These are phyloP conservation scores for Diaperis boleti DNA, from an alignment of 2,888 invertebrate species.

Conservation along the genomic window DNA sequence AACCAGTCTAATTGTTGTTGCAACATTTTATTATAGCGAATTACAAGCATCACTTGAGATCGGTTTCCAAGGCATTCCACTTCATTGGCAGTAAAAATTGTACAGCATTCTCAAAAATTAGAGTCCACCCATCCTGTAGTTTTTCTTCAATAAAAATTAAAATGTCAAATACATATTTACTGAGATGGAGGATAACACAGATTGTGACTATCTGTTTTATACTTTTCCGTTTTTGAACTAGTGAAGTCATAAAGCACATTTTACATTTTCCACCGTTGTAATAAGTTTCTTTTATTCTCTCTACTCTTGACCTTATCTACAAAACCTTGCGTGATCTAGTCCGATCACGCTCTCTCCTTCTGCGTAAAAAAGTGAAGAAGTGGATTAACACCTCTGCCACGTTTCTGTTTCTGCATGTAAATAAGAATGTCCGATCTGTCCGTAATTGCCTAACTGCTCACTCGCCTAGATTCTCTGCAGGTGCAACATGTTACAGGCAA, in stretches of 20 bases:
- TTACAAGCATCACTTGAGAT: background rate
- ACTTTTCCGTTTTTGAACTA: background rate
- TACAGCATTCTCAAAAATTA: no score
- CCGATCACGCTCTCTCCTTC: background rate
- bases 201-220: no score
- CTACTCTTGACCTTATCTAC: background rate
- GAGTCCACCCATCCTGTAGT: no score
- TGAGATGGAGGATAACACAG: no score
- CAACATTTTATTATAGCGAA: background rate
- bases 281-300: background rate
- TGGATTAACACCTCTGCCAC: no score
- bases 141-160: no score
- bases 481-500: constrained; percentile 28
- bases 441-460: background rate
- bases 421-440: no score
- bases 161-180: no score
- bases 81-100: no score
- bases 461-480: constrained; percentile 14
- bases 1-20: background rate
- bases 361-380: no score
- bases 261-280: background rate
- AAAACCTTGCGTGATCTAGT: background rate
- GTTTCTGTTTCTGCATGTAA: no score
- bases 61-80: no score
- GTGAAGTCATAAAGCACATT: background rate